phyloP scores from a whole-genome alignment of 2,797 vertebrate species.

The Phrynocephalus forsythii region DNA sequence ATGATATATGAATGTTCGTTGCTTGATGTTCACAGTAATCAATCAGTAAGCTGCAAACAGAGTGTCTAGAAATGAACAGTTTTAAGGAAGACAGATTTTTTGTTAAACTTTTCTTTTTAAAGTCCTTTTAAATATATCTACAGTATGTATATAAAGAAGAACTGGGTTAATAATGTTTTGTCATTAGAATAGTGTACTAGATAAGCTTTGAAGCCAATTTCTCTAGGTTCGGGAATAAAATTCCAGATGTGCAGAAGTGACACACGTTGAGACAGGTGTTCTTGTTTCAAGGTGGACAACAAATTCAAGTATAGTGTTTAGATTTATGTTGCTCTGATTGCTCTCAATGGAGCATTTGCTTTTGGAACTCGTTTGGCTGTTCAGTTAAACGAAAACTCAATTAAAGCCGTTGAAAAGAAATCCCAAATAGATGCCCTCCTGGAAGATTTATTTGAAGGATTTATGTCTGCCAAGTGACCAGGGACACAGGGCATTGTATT shows the following conservation, averaged over 20 bases:
- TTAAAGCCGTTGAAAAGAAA: constrained; percentile 31
- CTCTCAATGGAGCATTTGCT: background rate
- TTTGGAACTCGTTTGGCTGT: background rate
- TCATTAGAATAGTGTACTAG: background rate
- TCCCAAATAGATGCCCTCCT: background rate
- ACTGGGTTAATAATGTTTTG: background rate
- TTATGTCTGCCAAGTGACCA: constrained; percentile 67
- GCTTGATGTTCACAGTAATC: background rate
- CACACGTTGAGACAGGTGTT: background rate
- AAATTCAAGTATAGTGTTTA: background rate
- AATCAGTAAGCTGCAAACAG: background rate
- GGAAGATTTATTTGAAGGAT: constrained; percentile 60
- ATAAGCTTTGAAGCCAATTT: background rate
- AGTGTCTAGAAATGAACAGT: background rate
- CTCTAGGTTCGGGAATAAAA: background rate
- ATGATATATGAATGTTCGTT: background rate
- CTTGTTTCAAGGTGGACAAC: background rate
- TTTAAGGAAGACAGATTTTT: background rate
- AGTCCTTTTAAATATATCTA: background rate
- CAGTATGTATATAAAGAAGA: too few species aligned
- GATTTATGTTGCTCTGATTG: background rate
- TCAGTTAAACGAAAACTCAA: background rate
- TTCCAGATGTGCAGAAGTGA: background rate
- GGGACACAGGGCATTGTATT: constrained; percentile 69
- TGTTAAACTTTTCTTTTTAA: too few species aligned